Conservation (phyloP, 2,113 vertebrate species). For the Arvicanthis niloticus region DNA sequence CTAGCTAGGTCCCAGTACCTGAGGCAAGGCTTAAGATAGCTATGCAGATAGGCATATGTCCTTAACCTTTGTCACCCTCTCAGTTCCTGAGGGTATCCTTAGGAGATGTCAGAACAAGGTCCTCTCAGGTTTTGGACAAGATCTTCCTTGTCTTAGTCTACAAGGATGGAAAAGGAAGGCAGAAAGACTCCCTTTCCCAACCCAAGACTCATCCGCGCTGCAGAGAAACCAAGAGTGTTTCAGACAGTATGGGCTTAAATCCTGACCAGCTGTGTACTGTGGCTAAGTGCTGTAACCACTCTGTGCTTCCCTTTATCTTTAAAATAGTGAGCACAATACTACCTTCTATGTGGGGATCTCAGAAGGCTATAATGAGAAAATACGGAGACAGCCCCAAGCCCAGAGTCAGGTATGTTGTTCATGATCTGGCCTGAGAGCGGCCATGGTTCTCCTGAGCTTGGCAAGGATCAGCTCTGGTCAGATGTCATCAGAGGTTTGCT, state of each 20-base stretch:
- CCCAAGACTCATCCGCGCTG: neutral
- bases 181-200: neutral
- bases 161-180: neutral
- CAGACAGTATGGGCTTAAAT: neutral
- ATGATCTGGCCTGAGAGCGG: accelerated
- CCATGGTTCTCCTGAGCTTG: neutral
- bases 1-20: too few relatives aligned
- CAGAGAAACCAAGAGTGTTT: neutral
- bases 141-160: neutral
- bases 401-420: neutral
- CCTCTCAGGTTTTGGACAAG: neutral
- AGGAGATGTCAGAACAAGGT: neutral
- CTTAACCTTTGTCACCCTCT: neutral
- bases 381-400: neutral
- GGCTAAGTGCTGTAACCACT: neutral
- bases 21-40: neutral
- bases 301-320: neutral
- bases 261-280: neutral
- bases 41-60: neutral
- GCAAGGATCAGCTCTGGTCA: neutral
- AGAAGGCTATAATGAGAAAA: neutral
- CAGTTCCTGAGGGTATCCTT: neutral
- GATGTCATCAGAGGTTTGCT: neutral
- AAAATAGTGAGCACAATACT: neutral
- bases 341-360: neutral